Evolutionary conservation across 2,797 vertebrate species (phyloP).

Genomic region (Sciurus carolinensis): DNA sequence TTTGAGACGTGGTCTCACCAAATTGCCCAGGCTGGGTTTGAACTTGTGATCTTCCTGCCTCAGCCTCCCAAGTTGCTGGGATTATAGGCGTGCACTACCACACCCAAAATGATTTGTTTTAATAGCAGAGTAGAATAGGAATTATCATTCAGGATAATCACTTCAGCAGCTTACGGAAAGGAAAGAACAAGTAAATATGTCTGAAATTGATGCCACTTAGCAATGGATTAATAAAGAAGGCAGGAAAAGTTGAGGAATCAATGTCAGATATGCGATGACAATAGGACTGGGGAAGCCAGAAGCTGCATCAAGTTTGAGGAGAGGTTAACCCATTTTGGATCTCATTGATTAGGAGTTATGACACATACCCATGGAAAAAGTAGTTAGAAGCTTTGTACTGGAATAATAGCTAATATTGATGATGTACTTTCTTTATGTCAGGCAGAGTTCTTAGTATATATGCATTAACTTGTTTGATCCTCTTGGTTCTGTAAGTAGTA

Average conservation of each 20-base stretch:
- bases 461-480: not conserved
- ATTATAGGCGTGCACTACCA: too few relatives aligned
- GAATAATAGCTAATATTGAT: not conserved
- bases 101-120: not conserved
- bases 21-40: too few relatives aligned
- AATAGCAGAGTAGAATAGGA: not conserved
- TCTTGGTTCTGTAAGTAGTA: not conserved
- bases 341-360: not conserved
- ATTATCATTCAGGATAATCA: not conserved
- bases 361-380: not conserved
- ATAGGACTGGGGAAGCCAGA: not conserved
- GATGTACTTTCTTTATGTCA: not conserved
- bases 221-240: not conserved
- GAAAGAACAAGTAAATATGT: not conserved
- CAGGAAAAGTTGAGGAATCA: not conserved
- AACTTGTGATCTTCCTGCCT: too few relatives aligned
- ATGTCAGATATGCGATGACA: not conserved
- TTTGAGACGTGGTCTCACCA: too few relatives aligned
- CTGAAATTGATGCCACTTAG: not conserved
- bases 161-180: not conserved
- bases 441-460: not conserved
- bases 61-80: too few relatives aligned
- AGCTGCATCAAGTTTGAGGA: not conserved
- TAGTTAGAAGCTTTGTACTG: conserved; percentile 53
- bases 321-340: not conserved